Evolutionary conservation across 2,888 invertebrate genomes (phyloP).

Genomic region (Omphaloscelis lunosa): DNA sequence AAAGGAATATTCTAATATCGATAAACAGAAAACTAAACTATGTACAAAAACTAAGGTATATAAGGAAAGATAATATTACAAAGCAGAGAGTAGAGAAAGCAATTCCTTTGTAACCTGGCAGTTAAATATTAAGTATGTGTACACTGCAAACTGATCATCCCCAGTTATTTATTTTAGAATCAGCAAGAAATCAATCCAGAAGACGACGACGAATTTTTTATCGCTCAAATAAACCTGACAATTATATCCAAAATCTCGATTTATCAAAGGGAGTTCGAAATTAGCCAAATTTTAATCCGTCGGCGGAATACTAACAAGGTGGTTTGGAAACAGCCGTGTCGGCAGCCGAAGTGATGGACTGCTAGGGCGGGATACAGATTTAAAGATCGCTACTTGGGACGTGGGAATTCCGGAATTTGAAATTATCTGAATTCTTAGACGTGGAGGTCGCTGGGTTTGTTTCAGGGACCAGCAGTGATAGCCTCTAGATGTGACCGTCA

Average conservation of each 20-base stretch:
- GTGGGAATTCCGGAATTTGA: constrained; percentile 1
- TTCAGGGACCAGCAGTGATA: neutral
- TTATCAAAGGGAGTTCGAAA: constrained; percentile 55
- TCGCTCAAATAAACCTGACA: constrained; percentile 43
- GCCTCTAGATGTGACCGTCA: too few relatives aligned
- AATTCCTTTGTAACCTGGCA: neutral
- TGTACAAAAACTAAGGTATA: neutral
- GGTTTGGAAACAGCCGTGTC: constrained; percentile 48
- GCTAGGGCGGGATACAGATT: neutral
- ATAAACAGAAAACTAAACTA: neutral
- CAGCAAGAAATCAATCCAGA: constrained; percentile 6
- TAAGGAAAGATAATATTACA: neutral
- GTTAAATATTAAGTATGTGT: neutral
- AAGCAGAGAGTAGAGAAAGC: neutral
- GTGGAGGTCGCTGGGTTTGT: neutral
- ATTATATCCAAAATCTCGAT: constrained; percentile 45
- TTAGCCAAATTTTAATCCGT: constrained; percentile 65
- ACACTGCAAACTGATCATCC: neutral
- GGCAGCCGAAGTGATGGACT: constrained; percentile 47
- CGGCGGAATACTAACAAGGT: constrained; percentile 63
- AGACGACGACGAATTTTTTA: constrained; percentile 31
- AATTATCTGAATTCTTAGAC: neutral
- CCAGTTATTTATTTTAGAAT: neutral
- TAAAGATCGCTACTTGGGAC: neutral
- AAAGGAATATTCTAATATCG: too few relatives aligned